Base-by-base conservation (phyloP, 2,888 invertebrate genomes). In the Nymphalis urticae region DNA sequence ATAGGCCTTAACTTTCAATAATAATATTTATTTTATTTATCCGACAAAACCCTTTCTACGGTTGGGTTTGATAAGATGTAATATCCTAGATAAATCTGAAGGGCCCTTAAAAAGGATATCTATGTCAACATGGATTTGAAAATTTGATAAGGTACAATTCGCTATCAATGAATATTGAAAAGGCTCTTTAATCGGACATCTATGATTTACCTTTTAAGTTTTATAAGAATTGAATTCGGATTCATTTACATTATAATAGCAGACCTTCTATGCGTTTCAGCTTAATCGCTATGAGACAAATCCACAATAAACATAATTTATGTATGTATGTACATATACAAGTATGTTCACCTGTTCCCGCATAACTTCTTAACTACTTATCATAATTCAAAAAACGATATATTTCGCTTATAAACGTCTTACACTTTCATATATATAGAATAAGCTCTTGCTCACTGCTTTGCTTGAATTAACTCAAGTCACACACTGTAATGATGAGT, bases 71-170 rank as follows among this genome's bases (percentile, higher is more conserved):
- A 21, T 21, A 21, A 21, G 21, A n/a, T 58, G 19, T 42, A n/a
- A 56, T 66, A 62, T 67, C 62, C 2, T 58, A 42, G 19, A 42
- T 10, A 56, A 62, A 62, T 58, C 62, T 54, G 24, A 67, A 62
- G 48, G 62, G 62, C 56, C 56, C 50, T 56, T 67, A 67, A 62
- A 66, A 48, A 62, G 56, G 66, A 56, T 67, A 62, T 58, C 62
- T 58, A 42, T 56, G 48, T 67, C 56, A 58, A 67, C 56, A 56
- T 62, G 58, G 61, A 47, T 54, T 53, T 50, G 42, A 62, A 48
- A 42, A 50, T 62, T 62, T 19, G 67, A 67, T 62, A 67, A 67
- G 62, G 47, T 67, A 48, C 56, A 42, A 62, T 67, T 67, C 67
- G 62, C 62, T 58, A 62, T 67, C 67, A 62, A 62, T 54, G 56